Evolutionary conservation across 2,888 invertebrate genomes (phyloP).

Genomic region (Tenodera sinensis): DNA sequence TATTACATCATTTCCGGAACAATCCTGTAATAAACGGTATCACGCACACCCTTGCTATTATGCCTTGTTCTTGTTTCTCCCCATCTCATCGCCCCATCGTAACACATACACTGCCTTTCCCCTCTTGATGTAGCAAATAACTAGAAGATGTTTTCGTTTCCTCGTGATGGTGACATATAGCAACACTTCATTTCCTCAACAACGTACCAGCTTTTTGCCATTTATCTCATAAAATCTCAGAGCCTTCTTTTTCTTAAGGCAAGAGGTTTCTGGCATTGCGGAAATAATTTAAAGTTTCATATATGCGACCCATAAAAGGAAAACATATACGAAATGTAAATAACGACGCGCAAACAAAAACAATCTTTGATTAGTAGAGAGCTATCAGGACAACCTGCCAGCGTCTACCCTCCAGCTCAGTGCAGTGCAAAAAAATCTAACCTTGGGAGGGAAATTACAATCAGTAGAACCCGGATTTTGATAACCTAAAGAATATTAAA

Average conservation of each 20-base stretch:
- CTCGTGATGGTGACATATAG: background rate
- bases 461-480: too few relatives aligned
- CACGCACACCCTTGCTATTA: background rate
- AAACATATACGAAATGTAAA: too few relatives aligned
- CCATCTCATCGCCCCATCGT: background rate
- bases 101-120: background rate
- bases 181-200: background rate
- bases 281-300: too few relatives aligned
- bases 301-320: too few relatives aligned
- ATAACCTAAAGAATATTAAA: too few relatives aligned
- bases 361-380: too few relatives aligned
- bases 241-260: background rate
- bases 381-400: too few relatives aligned
- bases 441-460: too few relatives aligned
- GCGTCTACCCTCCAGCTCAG: too few relatives aligned
- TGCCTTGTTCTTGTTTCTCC: background rate
- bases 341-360: too few relatives aligned
- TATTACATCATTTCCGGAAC: conserved; percentile 2
- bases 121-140: background rate
- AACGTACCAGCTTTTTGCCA: background rate
- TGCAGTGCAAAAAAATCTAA: too few relatives aligned
- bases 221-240: background rate
- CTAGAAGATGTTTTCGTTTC: background rate
- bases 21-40: background rate
- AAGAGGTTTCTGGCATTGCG: background rate